Evolutionary conservation across 2,797 vertebrate species (phyloP).

Genomic region (Morus bassanus): DNA sequence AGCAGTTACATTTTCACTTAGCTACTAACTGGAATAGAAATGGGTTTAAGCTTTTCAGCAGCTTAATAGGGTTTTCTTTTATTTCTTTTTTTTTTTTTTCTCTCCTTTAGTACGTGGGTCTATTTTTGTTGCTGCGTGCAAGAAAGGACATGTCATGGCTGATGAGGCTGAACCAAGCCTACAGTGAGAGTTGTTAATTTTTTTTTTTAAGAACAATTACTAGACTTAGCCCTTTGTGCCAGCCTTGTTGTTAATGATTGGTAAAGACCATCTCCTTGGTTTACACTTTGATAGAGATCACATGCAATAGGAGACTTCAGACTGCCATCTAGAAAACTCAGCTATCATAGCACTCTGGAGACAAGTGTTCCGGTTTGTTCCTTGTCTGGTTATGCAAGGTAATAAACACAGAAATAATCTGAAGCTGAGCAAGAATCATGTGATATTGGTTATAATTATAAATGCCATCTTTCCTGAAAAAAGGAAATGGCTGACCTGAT

Average conservation of each 20-base stretch:
- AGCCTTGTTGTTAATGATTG: constrained; percentile 73
- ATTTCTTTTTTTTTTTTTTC: constrained; percentile 9
- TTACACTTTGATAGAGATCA: constrained; percentile 74
- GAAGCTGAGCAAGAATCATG: neutral
- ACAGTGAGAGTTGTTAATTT: constrained; percentile 17
- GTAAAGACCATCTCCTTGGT: constrained; percentile 48
- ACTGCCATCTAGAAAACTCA: constrained; percentile 44
- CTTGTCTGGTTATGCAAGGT: neutral
- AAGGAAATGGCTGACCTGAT: neutral
- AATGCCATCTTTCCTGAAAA: neutral
- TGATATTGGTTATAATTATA: neutral
- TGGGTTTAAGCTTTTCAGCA: constrained; percentile 71
- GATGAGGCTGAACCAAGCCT: constrained; percentile 43
- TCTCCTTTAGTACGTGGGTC: neutral
- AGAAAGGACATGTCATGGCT: constrained; percentile 36
- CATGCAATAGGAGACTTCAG: constrained; percentile 53
- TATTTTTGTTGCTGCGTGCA: constrained; percentile 43
- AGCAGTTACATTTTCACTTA: constrained; percentile 84
- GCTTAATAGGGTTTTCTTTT: constrained; percentile 66
- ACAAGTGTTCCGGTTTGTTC: neutral
- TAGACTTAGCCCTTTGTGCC: constrained; percentile 62
- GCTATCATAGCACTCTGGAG: neutral
- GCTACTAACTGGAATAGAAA: constrained; percentile 72
- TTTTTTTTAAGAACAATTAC: constrained; percentile 46
- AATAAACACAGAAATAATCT: constrained; percentile 5